Evolutionary conservation across 2,888 invertebrate species (phyloP).

Genomic region (Icerya purchasi): DNA sequence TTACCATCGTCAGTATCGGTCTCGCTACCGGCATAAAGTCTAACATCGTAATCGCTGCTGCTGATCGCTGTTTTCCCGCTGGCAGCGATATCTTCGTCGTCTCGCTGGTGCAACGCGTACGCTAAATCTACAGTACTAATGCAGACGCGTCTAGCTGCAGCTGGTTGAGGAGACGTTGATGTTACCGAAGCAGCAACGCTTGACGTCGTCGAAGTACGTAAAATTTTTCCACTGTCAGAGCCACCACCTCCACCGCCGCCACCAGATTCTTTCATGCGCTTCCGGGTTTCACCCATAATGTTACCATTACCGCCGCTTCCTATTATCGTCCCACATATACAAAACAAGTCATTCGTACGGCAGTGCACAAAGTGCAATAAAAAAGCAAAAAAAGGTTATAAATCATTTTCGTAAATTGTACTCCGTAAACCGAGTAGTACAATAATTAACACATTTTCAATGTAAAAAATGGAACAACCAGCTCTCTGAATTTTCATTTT

Average conservation of each 20-base stretch:
- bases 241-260: conserved; percentile 17
- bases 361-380: too few species aligned
- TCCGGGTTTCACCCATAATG: conserved; percentile 11
- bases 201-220: conserved; percentile 1
- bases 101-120: conserved; percentile 2
- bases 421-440: too few species aligned
- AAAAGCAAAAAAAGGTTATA: too few species aligned
- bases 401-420: too few species aligned
- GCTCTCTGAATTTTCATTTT: too few species aligned
- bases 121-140: not conserved
- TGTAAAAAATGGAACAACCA: too few species aligned
- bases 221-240: not conserved
- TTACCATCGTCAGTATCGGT: conserved; percentile 25
- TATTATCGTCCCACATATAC: too few species aligned
- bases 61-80: conserved; percentile 1
- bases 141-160: not conserved
- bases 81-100: not conserved
- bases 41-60: conserved; percentile 9
- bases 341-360: too few species aligned
- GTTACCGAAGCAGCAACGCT: conserved; percentile 3
- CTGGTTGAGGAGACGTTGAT: conserved; percentile 2
- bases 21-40: conserved; percentile 19
- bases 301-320: conserved; percentile 7
- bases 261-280: conserved; percentile 17
- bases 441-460: too few species aligned